Base-by-base conservation (phyloP, 92 coral and sea anemone species). In the Zoanthus sansibaricus region DNA sequence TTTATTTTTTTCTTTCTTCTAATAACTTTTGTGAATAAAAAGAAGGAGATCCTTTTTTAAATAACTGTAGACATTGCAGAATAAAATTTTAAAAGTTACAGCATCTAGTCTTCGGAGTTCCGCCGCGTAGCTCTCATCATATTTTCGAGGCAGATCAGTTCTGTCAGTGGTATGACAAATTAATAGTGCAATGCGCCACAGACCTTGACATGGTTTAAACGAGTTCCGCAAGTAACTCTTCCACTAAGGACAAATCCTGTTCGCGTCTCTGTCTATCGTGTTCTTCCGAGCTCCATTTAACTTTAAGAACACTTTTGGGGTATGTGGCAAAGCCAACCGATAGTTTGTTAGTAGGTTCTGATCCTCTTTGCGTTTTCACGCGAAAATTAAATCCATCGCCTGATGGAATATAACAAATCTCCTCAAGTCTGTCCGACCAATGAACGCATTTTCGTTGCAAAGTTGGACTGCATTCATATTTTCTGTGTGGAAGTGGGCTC, bases 231-330 rank as follows among this genome's bases (percentile, higher is more conserved):
- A 76, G n/a, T 7, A 76, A 42, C 18, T 32, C 82, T 42, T 54
- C 42, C 25, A 76, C 33, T n/a, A 76, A 30, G 14, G 21, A 52
- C 45, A 54, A 33, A 30, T 76, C 82, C 5, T 30, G 82, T 15
- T 76, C 82, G 42, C 82, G 82, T 16, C 82, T 76, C 64, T 46
- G n/a, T 0, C 52, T 15, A 16, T 10, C 5, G 4, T 17, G 0
- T 11, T 49, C 33, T 51, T 31, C 66, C 66, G 15, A 46, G 54
- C 44, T 54, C 46, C 59, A n/a, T n/a, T n/a, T n/a, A n/a, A n/a
- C 48, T 54, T 54, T 76, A 13, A 76, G 82, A 76, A 31, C 82
- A 25, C 82, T 76, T 30, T 76, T 76, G 1, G 82, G 82, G 52
- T 30, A 76, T 8, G 66, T 76, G 0, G 67, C n/a, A 76, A 33